Conservation (phyloP, 2,888 invertebrate species). For the Caenorhabditis sp. region DNA sequence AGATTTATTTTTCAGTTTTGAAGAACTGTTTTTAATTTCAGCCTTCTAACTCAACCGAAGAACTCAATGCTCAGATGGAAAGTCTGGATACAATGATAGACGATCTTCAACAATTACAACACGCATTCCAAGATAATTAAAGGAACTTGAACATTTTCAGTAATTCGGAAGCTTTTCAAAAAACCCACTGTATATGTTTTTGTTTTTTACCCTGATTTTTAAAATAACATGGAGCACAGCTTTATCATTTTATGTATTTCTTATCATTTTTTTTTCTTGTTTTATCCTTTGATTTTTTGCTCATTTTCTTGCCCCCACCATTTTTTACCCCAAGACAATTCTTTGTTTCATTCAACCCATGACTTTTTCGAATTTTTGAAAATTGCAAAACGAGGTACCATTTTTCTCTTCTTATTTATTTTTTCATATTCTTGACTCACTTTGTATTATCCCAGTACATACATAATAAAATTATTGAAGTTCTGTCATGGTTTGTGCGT, state of each 20-base stretch:
- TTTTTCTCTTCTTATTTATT: not conserved
- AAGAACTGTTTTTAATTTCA: conserved; percentile 11
- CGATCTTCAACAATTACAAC: conserved; percentile 67
- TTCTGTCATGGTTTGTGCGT: too few species aligned
- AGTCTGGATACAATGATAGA: conserved; percentile 65
- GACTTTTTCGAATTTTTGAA: not conserved
- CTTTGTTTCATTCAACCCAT: not conserved
- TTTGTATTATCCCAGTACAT: too few species aligned
- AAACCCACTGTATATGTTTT: not conserved
- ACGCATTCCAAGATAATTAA: conserved; percentile 16
- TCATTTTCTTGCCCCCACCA: conserved; percentile 1
- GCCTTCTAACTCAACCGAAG: conserved; percentile 57
- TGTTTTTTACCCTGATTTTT: not conserved
- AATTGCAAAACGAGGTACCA: not conserved
- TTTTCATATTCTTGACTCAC: too few species aligned
- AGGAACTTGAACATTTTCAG: too few species aligned
- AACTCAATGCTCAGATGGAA: conserved; percentile 57
- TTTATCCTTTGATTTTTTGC: not conserved
- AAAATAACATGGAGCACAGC: not conserved
- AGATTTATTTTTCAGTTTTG: too few species aligned
- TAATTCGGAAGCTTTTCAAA: not conserved
- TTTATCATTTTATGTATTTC: not conserved
- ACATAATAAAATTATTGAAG: too few species aligned
- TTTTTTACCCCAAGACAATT: not conserved
- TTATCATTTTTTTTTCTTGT: not conserved